Evolutionary conservation across 64 coral and sea anemone species (phyloP).

Genomic region (Stichodactyla mertensii): DNA sequence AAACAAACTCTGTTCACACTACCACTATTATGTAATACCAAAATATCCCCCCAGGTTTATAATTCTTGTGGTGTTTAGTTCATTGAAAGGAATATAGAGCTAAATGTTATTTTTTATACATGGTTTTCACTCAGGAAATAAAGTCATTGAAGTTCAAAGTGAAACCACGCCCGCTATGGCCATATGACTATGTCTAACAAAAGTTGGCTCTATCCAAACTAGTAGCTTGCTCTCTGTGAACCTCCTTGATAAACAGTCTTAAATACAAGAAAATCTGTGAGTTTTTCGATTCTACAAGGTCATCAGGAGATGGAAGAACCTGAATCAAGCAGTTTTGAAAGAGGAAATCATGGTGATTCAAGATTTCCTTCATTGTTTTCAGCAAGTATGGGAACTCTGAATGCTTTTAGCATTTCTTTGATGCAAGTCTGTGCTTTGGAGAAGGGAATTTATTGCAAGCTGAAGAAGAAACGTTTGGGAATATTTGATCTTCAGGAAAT

Average conservation of each 20-base stretch:
- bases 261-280: not conserved
- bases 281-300: not conserved
- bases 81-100: not conserved
- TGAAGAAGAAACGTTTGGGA: not conserved
- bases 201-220: not conserved
- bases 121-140: not conserved
- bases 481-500: not conserved
- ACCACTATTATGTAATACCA: not conserved
- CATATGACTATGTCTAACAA: not conserved
- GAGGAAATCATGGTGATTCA: not conserved
- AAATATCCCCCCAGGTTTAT: not conserved
- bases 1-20: not conserved
- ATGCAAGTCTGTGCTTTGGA: not conserved
- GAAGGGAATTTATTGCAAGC: not conserved
- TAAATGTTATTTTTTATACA: not conserved
- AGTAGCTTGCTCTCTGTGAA: too few species aligned
- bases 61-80: not conserved
- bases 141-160: not conserved
- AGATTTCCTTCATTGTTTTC: not conserved
- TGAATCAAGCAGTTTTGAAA: not conserved
- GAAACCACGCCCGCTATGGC: constrained; percentile 8
- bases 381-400: not conserved
- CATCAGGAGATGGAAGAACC: too few species aligned
- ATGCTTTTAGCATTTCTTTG: constrained; percentile 3
- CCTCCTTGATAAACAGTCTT: not conserved